Evolutionary conservation across 1,140 invertebrate genomes (phyloP).

Genomic region (Euglossa dilemma): DNA sequence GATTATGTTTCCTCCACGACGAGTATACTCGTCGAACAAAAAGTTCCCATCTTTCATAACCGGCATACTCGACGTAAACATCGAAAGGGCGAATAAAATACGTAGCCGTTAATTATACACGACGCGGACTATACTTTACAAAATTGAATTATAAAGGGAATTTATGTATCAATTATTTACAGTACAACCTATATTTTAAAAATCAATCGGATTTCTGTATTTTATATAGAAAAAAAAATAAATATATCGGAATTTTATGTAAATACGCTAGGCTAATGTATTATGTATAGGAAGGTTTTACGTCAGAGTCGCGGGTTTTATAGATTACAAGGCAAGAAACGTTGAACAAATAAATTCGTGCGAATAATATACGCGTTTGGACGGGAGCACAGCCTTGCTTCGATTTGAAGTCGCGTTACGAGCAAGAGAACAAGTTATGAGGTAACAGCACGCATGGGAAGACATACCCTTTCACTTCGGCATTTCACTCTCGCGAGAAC

Average conservation of each 20-base stretch:
- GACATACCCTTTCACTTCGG: slow-evolving; percentile 79
- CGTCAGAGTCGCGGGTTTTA: neutral
- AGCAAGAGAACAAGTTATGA: slow-evolving; percentile 69
- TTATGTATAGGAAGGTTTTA: neutral
- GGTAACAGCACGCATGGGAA: slow-evolving; percentile 75
- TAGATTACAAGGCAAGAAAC: neutral
- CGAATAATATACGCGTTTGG: neutral
- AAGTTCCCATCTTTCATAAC: too few relatives aligned
- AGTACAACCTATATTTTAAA: too few relatives aligned
- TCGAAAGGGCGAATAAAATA: too few relatives aligned
- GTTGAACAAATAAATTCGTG: neutral
- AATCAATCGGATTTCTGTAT: neutral
- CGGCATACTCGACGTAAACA: too few relatives aligned
- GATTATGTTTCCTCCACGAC: too few relatives aligned
- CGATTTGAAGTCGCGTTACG: slow-evolving; percentile 64
- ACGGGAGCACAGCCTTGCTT: slow-evolving; percentile 29
- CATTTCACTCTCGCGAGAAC: slow-evolving; percentile 77
- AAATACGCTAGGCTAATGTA: too few relatives aligned
- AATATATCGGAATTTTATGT: neutral
- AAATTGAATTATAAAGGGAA: too few relatives aligned
- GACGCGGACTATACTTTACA: too few relatives aligned
- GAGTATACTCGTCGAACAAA: too few relatives aligned
- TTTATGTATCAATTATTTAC: too few relatives aligned
- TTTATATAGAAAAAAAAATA: neutral
- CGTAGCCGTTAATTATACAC: too few relatives aligned